Evolutionary conservation across 2,113 vertebrate genomes (phyloP).

Genomic region (Arvicanthis niloticus): DNA sequence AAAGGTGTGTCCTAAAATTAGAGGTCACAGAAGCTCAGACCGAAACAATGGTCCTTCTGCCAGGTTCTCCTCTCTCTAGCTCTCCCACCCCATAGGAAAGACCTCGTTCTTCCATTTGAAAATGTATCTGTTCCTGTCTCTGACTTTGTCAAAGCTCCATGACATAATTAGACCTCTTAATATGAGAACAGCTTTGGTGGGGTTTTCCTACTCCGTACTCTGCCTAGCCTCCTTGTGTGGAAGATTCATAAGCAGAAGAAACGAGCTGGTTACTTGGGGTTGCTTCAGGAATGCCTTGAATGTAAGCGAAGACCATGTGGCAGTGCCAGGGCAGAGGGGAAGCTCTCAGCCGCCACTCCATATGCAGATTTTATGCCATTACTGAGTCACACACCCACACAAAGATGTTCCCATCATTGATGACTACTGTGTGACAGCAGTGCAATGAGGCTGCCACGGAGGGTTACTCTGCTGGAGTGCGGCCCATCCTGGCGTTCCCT

Average conservation of each 20-base stretch:
- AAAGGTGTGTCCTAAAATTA: conserved; percentile 68
- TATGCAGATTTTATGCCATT: neutral
- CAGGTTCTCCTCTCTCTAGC: neutral
- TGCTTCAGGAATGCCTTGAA: conserved; percentile 13
- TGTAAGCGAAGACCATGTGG: neutral
- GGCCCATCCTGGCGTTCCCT: neutral
- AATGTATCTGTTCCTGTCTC: neutral
- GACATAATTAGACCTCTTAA: neutral
- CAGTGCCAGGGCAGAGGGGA: neutral
- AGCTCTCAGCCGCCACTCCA: neutral
- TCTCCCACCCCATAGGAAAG: neutral
- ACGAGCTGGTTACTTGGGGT: neutral
- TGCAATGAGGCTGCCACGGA: neutral
- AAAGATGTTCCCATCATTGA: too few relatives aligned
- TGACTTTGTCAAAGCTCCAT: neutral
- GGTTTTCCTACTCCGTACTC: neutral
- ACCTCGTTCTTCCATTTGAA: conserved; percentile 3
- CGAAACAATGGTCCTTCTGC: conserved; percentile 31
- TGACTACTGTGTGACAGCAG: neutral
- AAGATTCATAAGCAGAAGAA: neutral
- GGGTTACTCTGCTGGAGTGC: neutral
- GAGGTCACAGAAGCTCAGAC: conserved; percentile 45
- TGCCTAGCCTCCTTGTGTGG: neutral
- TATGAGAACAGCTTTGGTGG: neutral
- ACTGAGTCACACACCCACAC: neutral